Conservation (phyloP, 2,113 vertebrate species). For the Garra rufa region DNA sequence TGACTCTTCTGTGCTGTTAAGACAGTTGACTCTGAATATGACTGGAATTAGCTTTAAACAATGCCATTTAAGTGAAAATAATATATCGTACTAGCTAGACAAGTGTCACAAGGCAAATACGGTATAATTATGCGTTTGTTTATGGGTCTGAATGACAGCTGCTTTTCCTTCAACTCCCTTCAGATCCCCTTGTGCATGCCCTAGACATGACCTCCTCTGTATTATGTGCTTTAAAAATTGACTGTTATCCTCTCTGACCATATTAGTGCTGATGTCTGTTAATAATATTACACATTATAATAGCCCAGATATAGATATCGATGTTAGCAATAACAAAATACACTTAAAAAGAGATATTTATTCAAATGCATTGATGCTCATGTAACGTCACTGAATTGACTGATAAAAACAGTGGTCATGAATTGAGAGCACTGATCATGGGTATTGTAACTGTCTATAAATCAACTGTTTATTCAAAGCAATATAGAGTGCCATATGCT, state of each 20-base stretch:
- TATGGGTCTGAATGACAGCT: conserved; percentile 56
- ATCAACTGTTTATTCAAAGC: conserved; percentile 66
- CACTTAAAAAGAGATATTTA: conserved; percentile 70
- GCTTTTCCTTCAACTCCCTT: conserved; percentile 58
- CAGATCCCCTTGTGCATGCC: conserved; percentile 71
- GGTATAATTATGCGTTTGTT: conserved; percentile 59
- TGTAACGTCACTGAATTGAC: conserved; percentile 52
- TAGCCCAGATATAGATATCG: conserved; percentile 68
- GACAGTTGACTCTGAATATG: conserved; percentile 42
- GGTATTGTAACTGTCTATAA: conserved; percentile 39
- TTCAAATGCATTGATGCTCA: conserved; percentile 69
- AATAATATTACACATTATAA: conserved; percentile 53
- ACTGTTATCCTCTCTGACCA: conserved; percentile 74
- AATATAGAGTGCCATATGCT: conserved; percentile 72
- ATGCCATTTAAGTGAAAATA: conserved; percentile 43
- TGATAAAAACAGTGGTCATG: conserved; percentile 30
- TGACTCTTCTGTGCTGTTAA: conserved; percentile 50
- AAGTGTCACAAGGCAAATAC: conserved; percentile 62
- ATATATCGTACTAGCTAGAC: conserved; percentile 49
- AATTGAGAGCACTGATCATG: conserved; percentile 39
- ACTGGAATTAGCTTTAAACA: conserved; percentile 60
- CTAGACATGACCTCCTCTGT: conserved; percentile 50
- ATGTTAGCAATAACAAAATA: conserved; percentile 79
- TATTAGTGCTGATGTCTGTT: conserved; percentile 59
- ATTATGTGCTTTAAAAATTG: conserved; percentile 62